phyloP scores from a whole-genome alignment of 2,113 vertebrate species.

The Mus pahari region DNA sequence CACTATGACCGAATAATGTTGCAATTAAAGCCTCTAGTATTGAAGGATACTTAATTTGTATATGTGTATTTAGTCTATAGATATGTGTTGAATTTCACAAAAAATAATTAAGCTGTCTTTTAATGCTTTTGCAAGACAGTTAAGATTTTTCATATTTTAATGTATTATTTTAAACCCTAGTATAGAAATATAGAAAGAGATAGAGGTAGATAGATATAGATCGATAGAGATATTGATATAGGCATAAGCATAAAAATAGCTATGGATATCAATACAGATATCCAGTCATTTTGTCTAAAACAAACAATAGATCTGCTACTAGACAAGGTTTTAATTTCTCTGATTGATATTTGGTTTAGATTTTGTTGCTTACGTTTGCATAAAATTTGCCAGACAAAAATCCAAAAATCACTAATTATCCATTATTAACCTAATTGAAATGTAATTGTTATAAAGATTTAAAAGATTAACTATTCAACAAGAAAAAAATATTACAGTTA shows the following conservation, averaged over 20 bases:
- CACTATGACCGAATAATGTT: background rate
- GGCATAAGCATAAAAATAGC: too few species aligned
- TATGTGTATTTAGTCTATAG: background rate
- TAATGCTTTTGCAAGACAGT: background rate
- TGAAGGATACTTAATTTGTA: background rate
- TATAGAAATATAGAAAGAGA: background rate
- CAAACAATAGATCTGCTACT: background rate
- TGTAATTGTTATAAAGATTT: background rate
- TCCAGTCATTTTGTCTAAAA: background rate
- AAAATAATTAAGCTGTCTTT: background rate
- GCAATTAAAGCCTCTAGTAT: background rate
- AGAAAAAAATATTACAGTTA: background rate
- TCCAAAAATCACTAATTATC: background rate
- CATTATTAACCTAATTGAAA: conserved; percentile 11
- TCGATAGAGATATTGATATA: too few species aligned
- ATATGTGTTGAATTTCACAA: background rate
- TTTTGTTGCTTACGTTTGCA: background rate
- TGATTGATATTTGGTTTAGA: background rate
- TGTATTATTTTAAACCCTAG: background rate
- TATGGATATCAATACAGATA: background rate
- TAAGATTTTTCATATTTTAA: background rate
- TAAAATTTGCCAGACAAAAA: background rate
- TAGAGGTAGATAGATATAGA: too few species aligned
- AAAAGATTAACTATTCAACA: background rate
- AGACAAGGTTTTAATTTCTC: background rate